A percentile compares a stretch with the other conserved stretches of the same genome.
These are phyloP conservation scores for Gasterosteus nipponicus DNA, from an alignment of 2,113 vertebrate species.

Conservation along the genomic window DNA sequence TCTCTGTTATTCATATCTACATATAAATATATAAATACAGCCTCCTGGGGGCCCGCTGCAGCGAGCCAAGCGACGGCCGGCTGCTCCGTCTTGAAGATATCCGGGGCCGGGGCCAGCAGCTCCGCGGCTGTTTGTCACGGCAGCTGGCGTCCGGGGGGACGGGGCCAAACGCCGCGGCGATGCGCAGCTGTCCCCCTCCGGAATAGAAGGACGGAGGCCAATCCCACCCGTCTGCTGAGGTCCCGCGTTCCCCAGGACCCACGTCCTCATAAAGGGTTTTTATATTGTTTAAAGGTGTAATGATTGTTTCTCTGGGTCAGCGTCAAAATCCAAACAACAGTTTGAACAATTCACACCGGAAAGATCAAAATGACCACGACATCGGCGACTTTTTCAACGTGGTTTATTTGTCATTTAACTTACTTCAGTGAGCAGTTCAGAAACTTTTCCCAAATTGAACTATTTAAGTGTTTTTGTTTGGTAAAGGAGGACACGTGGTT, in stretches of 20 bases:
- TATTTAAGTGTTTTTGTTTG: no score
- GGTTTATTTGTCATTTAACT: no score
- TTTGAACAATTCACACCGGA: no score
- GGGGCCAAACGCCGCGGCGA: conserved; percentile 65
- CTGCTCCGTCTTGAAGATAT: conserved; percentile 53
- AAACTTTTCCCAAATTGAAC: no score
- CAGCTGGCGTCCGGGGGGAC: conserved; percentile 66
- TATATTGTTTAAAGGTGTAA: no score
- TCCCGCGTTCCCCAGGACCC: neutral
- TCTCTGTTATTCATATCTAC: neutral
- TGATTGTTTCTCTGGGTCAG: neutral
- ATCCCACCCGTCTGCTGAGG: conserved; percentile 57
- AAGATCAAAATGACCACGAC: no score
- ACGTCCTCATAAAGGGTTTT: neutral
- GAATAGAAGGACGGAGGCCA: conserved; percentile 38
- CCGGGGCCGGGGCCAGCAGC: conserved; percentile 66
- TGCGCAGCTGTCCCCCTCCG: conserved; percentile 71
- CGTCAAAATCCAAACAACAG: no score
- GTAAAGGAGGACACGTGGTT: no score
- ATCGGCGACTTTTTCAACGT: no score
- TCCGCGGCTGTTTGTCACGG: conserved; percentile 79
- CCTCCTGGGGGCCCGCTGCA: conserved; percentile 57
- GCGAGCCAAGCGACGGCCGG: conserved; percentile 24
- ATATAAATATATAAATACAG: no score
- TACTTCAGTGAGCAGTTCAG: no score